phyloP scores from a whole-genome alignment of 1,140 invertebrate genomes.

The Camponotus pennsylvanicus region DNA sequence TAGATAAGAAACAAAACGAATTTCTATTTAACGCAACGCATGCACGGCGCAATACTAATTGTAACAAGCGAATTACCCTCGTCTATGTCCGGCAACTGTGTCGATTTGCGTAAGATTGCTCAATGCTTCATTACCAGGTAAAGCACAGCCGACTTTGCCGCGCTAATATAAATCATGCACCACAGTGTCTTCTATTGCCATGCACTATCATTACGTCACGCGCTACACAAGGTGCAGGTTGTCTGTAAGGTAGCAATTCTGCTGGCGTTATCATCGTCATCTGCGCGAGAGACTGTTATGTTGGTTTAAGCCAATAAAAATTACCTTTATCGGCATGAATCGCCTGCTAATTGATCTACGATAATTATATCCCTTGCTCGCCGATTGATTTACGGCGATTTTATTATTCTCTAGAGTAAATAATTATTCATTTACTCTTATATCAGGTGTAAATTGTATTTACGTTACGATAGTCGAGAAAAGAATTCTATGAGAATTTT shows the following conservation, averaged over 20 bases:
- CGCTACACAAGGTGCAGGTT: background rate
- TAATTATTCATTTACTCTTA: conserved; percentile 10
- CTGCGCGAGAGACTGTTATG: conserved; percentile 14
- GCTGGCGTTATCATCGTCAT: conserved; percentile 14
- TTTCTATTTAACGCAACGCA: conserved; percentile 34
- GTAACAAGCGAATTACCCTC: conserved; percentile 33
- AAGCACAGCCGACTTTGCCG: background rate
- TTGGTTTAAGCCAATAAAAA: conserved; percentile 26
- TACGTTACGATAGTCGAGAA: background rate
- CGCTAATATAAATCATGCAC: conserved; percentile 41
- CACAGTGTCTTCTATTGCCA: conserved; percentile 38
- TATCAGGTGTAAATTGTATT: background rate
- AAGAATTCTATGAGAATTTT: background rate
- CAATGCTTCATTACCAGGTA: conserved; percentile 33
- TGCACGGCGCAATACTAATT: conserved; percentile 17
- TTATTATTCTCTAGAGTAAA: background rate
- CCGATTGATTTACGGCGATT: conserved; percentile 21
- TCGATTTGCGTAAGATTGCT: conserved; percentile 41
- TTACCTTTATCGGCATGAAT: background rate
- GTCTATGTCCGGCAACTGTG: conserved; percentile 10
- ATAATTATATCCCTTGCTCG: background rate
- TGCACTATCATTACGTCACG: conserved; percentile 38
- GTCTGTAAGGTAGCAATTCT: conserved; percentile 3
- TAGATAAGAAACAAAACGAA: background rate
- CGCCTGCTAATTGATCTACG: conserved; percentile 6